Conservation (phyloP, 2,888 invertebrate species). For the Drosophila mimica region DNA sequence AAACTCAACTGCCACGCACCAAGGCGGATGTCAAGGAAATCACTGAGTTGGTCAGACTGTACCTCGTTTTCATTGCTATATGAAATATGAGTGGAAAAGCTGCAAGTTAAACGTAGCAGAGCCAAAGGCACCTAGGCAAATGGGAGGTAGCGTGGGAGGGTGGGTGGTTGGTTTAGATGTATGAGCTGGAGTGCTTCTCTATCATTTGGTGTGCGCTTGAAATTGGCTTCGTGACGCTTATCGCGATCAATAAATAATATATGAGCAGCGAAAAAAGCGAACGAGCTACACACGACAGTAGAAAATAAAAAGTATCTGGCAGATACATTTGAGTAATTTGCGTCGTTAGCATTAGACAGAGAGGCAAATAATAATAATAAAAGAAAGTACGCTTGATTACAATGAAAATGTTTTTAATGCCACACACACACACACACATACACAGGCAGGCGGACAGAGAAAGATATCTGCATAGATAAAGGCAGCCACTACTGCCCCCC, state of each 20-base stretch:
- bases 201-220: constrained; percentile 75
- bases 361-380: constrained; percentile 77
- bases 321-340: constrained; percentile 83
- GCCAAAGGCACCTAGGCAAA: background rate
- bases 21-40: constrained; percentile 57
- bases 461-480: constrained; percentile 80
- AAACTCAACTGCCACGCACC: constrained; percentile 66
- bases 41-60: constrained; percentile 47
- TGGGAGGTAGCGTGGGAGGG: background rate
- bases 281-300: constrained; percentile 54
- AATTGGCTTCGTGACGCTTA: constrained; percentile 84
- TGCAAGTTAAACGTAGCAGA: constrained; percentile 7
- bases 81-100: constrained; percentile 23
- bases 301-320: constrained; percentile 73
- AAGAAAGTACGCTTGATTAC: constrained; percentile 81
- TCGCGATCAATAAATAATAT: constrained; percentile 85
- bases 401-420: constrained; percentile 79
- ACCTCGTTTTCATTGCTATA: constrained; percentile 15
- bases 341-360: constrained; percentile 70
- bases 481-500: constrained; percentile 43
- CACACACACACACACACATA: constrained; percentile 35
- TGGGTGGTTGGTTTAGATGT: background rate
- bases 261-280: constrained; percentile 60
- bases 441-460: constrained; percentile 53
- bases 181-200: constrained; percentile 45